phyloP scores from a whole-genome alignment of 2,797 vertebrate species.

The Chloroceryle inda region DNA sequence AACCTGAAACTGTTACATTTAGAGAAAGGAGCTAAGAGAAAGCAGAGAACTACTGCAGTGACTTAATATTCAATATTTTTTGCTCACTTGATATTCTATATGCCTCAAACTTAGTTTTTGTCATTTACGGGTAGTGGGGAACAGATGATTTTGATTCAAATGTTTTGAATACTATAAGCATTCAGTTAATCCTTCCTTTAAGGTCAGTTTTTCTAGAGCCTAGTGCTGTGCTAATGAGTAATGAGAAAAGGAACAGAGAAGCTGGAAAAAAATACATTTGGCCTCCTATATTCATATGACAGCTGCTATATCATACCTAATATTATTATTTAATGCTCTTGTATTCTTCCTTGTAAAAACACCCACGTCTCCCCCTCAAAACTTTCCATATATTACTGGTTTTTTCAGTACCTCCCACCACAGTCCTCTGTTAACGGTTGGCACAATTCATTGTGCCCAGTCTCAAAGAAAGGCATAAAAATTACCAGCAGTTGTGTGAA shows the following conservation, averaged over 20 bases:
- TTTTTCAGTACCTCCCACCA: background rate
- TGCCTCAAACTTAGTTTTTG: background rate
- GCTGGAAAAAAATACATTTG: background rate
- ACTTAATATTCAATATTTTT: background rate
- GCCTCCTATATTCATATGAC: background rate
- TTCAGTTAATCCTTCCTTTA: background rate
- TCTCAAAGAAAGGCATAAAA: background rate
- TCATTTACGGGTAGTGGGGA: background rate
- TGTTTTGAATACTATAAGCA: background rate
- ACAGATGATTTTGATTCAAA: background rate
- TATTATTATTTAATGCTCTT: background rate
- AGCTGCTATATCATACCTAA: background rate
- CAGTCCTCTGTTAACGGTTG: background rate
- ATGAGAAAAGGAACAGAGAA: background rate
- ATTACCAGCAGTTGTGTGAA: background rate
- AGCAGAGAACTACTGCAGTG: background rate
- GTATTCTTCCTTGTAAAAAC: background rate
- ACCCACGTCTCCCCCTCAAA: background rate
- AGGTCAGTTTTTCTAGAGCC: background rate
- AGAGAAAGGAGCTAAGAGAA: background rate
- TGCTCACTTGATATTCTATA: accelerated
- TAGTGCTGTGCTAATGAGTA: background rate
- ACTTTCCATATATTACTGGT: background rate
- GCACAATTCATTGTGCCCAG: background rate
- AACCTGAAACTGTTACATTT: background rate